Percentiles rank a stretch among this genome's conserved stretches.
Evolutionary conservation across 1,140 invertebrate genomes (phyloP).

Genomic region (Asbolus verrucosus): DNA sequence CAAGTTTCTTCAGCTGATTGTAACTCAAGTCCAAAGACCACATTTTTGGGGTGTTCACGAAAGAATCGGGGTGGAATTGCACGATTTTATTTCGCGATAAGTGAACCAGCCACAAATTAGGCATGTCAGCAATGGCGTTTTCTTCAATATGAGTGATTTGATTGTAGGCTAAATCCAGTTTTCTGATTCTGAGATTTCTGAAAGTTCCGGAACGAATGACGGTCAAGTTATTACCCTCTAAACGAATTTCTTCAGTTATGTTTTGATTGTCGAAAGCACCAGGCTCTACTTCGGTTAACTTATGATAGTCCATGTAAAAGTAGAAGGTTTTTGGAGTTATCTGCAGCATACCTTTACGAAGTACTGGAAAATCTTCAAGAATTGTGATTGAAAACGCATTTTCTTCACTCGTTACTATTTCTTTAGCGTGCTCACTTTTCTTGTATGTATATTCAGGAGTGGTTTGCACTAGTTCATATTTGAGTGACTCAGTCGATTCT

Average conservation of each 20-base stretch:
- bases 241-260: slow-evolving; percentile 2
- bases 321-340: neutral
- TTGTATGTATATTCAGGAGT: neutral
- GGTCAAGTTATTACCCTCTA: neutral
- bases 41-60: slow-evolving; percentile 15
- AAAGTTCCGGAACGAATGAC: slow-evolving; percentile 8
- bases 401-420: neutral
- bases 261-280: slow-evolving; percentile 2
- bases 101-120: slow-evolving; percentile 2
- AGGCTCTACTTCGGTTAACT: neutral
- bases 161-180: slow-evolving; percentile 19
- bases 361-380: neutral
- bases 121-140: slow-evolving; percentile 4
- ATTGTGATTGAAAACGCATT: neutral
- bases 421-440: neutral
- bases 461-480: neutral
- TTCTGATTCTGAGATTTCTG: slow-evolving; percentile 2
- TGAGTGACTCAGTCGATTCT: neutral
- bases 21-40: slow-evolving; percentile 6
- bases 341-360: neutral
- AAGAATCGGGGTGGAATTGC: slow-evolving; percentile 1
- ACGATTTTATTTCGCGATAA: slow-evolving; percentile 5
- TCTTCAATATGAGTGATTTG: slow-evolving; percentile 26
- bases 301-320: neutral
- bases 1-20: slow-evolving; percentile 13